Evolutionary conservation across 2,888 invertebrate species (phyloP), one percentile per base, ranked within the genome.

Genomic region (Emmelina monodactyla): DNA sequence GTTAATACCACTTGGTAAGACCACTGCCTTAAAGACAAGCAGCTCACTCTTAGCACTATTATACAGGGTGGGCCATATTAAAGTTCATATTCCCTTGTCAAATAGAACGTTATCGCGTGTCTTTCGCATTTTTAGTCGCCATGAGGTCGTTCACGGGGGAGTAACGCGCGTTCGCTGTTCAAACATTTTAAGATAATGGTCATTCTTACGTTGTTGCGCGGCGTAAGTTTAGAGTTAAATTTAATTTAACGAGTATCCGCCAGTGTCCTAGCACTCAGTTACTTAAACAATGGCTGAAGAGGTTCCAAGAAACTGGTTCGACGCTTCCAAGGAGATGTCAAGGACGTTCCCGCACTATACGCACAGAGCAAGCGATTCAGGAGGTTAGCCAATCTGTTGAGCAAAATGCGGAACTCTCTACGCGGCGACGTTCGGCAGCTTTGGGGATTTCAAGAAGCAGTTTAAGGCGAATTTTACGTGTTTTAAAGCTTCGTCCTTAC

Each of bases 251-350:
- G 34, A 40, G 34, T 36, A 34, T 37, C 37, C 35, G 32, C 3
- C 25, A 25, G 25, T 25, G 25, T 10, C 25, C 25, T 25, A 25
- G 25, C n/a, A 40, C 38, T 38, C 38, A 36, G 32, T 41, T 37
- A 37, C 35, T 40, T 36, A 38, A 40, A 33, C 35, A 40, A 35
- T 38, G 33, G 38, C 35, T 38, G 22, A 38, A 38, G 32, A 38
- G 36, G 37, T 38, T 38, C 32, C 25, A 41, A 37, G 29, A 35
- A 37, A 41, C 41, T 31, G 36, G 38, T 38, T 41, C 41, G 32
- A 41, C 38, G 30, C 32, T 35, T 19, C 37, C 35, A 37, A 37
- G 13, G 33, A 35, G 31, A 35, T 11, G 25, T 25, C 25, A 10
- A 10, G 25, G 25, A n/a, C 25, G 25, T 10, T 10, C 3, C 35